Percentiles rank a stretch among this genome's conserved stretches.
phyloP scores from a whole-genome alignment of 2,888 invertebrate species.

The Tiphia femorata region DNA sequence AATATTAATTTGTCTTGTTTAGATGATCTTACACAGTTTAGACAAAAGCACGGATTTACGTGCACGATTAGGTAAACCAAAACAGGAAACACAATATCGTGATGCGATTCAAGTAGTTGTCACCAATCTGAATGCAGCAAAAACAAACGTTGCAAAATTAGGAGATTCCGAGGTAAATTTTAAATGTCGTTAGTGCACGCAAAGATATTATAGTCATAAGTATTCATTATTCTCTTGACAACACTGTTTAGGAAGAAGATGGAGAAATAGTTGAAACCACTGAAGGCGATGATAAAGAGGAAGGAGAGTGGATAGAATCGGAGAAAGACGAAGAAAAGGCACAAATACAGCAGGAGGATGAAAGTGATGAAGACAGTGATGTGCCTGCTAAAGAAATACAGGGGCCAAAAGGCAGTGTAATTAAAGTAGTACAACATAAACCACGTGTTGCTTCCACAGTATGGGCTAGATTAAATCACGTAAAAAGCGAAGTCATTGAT shows the following conservation, averaged over 20 bases:
- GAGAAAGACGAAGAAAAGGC: slow-evolving; percentile 39
- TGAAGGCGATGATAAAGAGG: slow-evolving; percentile 36
- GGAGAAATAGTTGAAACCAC: slow-evolving; percentile 42
- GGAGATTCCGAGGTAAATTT: slow-evolving; percentile 45
- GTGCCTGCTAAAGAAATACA: slow-evolving; percentile 74
- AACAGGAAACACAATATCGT: slow-evolving; percentile 39
- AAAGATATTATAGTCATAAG: not conserved
- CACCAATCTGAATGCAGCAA: slow-evolving; percentile 49
- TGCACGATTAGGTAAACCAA: slow-evolving; percentile 48
- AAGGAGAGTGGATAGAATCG: slow-evolving; percentile 41
- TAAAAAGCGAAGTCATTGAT: slow-evolving; percentile 43
- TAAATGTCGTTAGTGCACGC: not conserved
- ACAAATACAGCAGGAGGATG: slow-evolving; percentile 35
- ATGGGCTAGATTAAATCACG: slow-evolving; percentile 72
- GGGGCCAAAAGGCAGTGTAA: slow-evolving; percentile 68
- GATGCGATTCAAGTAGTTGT: slow-evolving; percentile 63
- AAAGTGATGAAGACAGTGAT: slow-evolving; percentile 50
- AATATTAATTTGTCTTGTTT: not conserved
- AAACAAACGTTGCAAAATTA: slow-evolving; percentile 35
- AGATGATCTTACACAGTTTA: slow-evolving; percentile 24
- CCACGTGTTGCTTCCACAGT: slow-evolving; percentile 70
- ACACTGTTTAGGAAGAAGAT: slow-evolving; percentile 30
- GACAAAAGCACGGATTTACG: slow-evolving; percentile 53
- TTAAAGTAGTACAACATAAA: slow-evolving; percentile 72
- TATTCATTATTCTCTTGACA: not conserved